Evolutionary conservation across 1,140 invertebrate genomes (phyloP), one percentile per base, ranked within the genome.

Genomic region (Drosophila serrata): DNA sequence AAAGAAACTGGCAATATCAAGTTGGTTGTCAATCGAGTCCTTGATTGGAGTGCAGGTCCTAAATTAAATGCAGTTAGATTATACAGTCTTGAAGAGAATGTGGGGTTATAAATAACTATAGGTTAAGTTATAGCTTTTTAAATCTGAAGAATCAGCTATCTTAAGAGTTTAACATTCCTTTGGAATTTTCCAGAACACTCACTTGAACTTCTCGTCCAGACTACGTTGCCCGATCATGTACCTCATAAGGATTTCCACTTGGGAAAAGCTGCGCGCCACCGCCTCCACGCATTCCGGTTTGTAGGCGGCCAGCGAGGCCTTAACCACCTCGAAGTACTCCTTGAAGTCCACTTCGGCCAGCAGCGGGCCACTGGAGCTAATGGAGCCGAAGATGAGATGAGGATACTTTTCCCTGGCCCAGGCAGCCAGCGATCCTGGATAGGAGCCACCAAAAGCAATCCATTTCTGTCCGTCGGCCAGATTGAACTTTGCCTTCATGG

Each of bases 361-460:
- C 15, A 99, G 93, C 8, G 98, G 98, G 5, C 96, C 98, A 94
- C 97, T 98, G 0, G 96, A 95, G n/a, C 97, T 98, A 7, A 99
- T 95, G 39, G 98, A 95, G 5, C 95, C 97, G 92, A 97, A 93
- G 2, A 98, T 95, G 6, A 99, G 93, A 93, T 99, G 96, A 4
- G 98, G 97, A 93, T 98, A 99, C 93, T 98, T 99, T 9, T 95
- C 91, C 56, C 98, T 93, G 55, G 97, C 94, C 98, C 98, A 99
- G 8, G 98, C 98, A 15, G 97, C 97, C 43, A 99, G 93, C 4
- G 96, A 96, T 48, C 98, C 98, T 4, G 98, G 96, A 93, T 99
- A 99, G 1, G 97, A 98, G 3, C 98, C 98, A 31, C 98, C 98
- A 93, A 99, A 98, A 3, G 95, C 95, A 65, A 99, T 96, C 97